phyloP scores from a whole-genome alignment of 2,888 invertebrate species.

The Cephalotes varians region DNA sequence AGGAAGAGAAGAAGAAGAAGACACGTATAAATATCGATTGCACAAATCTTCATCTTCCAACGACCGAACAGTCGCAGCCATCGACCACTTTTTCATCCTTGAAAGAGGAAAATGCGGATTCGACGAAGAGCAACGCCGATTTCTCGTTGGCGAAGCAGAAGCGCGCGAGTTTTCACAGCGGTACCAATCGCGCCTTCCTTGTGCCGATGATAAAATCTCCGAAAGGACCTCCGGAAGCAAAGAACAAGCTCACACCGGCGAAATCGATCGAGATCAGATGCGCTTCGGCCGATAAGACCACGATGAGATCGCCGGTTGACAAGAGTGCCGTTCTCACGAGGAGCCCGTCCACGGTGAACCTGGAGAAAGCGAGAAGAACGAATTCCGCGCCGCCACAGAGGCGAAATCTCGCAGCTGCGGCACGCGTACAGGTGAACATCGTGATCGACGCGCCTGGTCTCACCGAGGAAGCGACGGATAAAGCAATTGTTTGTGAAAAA shows the following conservation, averaged over 20 bases:
- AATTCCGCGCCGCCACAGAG: slow-evolving; percentile 81
- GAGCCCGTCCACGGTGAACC: background rate
- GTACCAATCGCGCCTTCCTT: slow-evolving; percentile 79
- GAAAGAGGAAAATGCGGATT: slow-evolving; percentile 44
- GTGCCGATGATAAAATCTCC: slow-evolving; percentile 66
- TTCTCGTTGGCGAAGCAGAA: slow-evolving; percentile 75
- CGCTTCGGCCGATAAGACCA: slow-evolving; percentile 39
- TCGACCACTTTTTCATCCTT: slow-evolving; percentile 24
- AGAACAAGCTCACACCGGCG: slow-evolving; percentile 24
- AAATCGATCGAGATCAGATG: slow-evolving; percentile 53
- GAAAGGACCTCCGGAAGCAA: background rate
- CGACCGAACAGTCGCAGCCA: slow-evolving; percentile 3
- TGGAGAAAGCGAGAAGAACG: slow-evolving; percentile 71
- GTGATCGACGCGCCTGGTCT: slow-evolving; percentile 77
- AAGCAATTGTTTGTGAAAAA: slow-evolving; percentile 20
- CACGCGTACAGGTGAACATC: slow-evolving; percentile 78
- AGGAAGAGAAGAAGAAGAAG: slow-evolving; percentile 60
- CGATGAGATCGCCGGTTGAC: background rate
- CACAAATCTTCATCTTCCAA: slow-evolving; percentile 30
- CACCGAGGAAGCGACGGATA: slow-evolving; percentile 8
- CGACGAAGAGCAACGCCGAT: slow-evolving; percentile 53
- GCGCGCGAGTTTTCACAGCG: slow-evolving; percentile 80
- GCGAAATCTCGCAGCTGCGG: slow-evolving; percentile 59
- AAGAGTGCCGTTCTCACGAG: background rate
- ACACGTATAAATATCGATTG: slow-evolving; percentile 69